These are phyloP conservation scores for Callimorpha dominula DNA, from an alignment of 2,888 invertebrate genomes.

Conservation along the genomic window DNA sequence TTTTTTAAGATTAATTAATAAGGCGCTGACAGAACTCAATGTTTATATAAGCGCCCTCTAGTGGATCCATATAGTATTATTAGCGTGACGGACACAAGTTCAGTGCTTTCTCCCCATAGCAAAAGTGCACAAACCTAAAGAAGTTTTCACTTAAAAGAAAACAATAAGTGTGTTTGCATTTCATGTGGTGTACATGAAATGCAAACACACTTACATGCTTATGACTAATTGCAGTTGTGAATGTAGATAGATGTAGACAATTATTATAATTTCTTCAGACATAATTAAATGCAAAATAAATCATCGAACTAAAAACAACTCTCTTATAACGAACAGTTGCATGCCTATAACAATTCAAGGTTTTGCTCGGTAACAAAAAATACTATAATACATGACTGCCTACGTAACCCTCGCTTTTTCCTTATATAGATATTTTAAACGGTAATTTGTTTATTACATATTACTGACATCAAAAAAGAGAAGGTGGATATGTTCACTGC, in stretches of 20 bases:
- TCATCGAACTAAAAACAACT: constrained; percentile 36
- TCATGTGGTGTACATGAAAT: too few relatives aligned
- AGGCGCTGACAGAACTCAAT: too few relatives aligned
- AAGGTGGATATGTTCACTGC: neutral
- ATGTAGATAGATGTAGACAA: neutral
- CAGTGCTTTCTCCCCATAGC: too few relatives aligned
- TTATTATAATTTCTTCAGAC: constrained; percentile 37
- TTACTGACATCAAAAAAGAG: neutral
- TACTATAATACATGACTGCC: neutral
- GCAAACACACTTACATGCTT: too few relatives aligned
- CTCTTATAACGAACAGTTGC: constrained; percentile 40
- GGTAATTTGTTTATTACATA: neutral
- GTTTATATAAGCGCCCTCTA: too few relatives aligned
- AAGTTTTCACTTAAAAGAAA: too few relatives aligned
- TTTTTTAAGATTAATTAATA: too few relatives aligned
- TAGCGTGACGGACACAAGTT: too few relatives aligned
- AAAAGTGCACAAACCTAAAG: too few relatives aligned
- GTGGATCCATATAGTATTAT: too few relatives aligned
- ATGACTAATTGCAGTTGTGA: constrained; percentile 27
- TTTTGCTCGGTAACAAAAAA: constrained; percentile 18
- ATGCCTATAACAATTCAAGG: constrained; percentile 37
- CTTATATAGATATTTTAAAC: neutral
- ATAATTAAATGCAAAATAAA: constrained; percentile 51
- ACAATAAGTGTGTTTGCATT: neutral
- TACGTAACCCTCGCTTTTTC: neutral